These are phyloP conservation scores for Diadumene lineata DNA, from an alignment of 92 coral and sea anemone genomes.

Conservation along the genomic window DNA sequence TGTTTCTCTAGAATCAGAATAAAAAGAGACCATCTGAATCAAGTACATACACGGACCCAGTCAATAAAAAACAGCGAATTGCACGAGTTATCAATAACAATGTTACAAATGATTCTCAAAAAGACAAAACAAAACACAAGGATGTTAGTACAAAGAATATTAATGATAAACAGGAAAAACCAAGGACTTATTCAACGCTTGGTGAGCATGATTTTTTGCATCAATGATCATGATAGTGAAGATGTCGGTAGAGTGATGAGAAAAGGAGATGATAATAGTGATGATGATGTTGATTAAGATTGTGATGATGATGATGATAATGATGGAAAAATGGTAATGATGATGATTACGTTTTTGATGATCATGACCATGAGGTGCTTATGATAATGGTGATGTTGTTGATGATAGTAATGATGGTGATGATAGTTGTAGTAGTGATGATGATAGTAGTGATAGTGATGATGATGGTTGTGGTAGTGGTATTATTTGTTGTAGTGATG, in stretches of 20 bases:
- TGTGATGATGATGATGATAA: neutral
- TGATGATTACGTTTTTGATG: neutral
- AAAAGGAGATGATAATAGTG: neutral
- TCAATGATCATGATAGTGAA: neutral
- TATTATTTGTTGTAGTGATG: neutral
- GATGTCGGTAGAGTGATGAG: neutral
- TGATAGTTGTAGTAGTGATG: neutral
- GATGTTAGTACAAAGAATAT: neutral
- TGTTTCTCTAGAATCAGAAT: conserved; percentile 7
- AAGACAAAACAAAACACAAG: conserved; percentile 8
- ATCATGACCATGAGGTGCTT: no score
- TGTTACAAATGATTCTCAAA: conserved; percentile 31
- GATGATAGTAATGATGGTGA: neutral
- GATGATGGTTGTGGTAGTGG: neutral
- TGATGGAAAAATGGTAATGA: neutral
- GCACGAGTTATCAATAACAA: conserved; percentile 75
- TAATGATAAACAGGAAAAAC: neutral
- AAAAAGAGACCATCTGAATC: conserved; percentile 34
- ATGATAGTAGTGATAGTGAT: neutral
- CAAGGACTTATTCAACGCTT: neutral
- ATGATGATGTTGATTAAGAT: neutral
- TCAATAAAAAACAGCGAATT: conserved; percentile 78
- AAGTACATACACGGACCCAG: conserved; percentile 27
- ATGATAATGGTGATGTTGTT: neutral
- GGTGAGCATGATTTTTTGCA: neutral